phyloP scores from a whole-genome alignment of 2,113 vertebrate species.

The Plecotus auritus region DNA sequence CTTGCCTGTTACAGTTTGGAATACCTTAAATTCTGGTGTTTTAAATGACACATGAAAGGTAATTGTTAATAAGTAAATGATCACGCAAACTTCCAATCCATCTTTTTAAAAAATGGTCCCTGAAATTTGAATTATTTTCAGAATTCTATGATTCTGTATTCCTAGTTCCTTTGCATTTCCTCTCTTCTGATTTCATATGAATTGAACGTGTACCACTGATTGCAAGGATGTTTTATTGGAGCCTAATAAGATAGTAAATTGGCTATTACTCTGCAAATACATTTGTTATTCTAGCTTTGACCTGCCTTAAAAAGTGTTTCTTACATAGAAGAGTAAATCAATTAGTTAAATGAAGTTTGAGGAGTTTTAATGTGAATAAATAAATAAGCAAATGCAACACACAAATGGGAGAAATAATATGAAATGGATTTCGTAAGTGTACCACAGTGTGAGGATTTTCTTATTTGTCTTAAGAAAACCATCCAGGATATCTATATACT shows the following conservation, averaged over 20 bases:
- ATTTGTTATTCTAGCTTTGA: background rate
- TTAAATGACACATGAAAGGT: background rate
- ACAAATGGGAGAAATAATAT: conserved; percentile 8
- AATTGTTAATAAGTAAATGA: background rate
- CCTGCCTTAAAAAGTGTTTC: background rate
- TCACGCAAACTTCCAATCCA: background rate
- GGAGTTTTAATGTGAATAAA: background rate
- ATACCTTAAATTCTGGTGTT: background rate
- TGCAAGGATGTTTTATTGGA: background rate
- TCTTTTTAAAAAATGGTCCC: background rate
- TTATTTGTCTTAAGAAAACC: conserved; percentile 1
- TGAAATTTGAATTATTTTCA: conserved; percentile 10
- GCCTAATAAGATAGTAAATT: background rate
- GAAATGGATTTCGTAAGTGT: conserved; percentile 14
- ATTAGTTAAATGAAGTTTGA: conserved; percentile 8
- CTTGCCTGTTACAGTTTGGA: background rate
- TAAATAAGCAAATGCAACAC: conserved; percentile 2
- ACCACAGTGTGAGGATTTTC: background rate
- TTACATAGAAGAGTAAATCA: background rate
- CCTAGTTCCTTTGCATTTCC: background rate
- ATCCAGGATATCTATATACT: background rate
- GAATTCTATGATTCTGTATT: background rate
- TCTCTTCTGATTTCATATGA: background rate
- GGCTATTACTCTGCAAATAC: background rate
- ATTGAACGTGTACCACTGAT: background rate